Evolutionary conservation across 2,888 invertebrate species (phyloP).

Genomic region (Oxyscelio sp.): DNA sequence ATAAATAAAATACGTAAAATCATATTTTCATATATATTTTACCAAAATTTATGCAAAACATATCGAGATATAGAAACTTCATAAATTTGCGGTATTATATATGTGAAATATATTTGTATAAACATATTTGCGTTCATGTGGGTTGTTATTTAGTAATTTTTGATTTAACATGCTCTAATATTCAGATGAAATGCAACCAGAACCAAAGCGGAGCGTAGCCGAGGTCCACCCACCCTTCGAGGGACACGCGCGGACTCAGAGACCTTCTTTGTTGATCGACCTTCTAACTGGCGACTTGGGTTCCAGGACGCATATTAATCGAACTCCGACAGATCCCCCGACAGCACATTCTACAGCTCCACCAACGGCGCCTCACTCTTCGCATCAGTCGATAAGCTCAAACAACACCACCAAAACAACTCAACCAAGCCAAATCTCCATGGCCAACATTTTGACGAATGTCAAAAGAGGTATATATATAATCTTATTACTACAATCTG

Average conservation of each 20-base stretch:
- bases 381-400: conserved; percentile 83
- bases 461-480: conserved; percentile 61
- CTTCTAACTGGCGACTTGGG: conserved; percentile 90
- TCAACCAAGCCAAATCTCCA: conserved; percentile 79
- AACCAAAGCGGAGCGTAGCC: conserved; percentile 86
- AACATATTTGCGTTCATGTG: too few species aligned
- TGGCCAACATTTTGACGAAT: conserved; percentile 54
- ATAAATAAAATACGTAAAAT: too few species aligned
- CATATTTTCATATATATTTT: too few species aligned
- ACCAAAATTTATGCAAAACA: too few species aligned
- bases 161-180: conserved; percentile 18
- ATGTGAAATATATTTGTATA: too few species aligned
- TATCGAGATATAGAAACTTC: too few species aligned
- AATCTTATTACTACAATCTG: background rate
- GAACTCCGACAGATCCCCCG: conserved; percentile 85
- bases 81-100: too few species aligned
- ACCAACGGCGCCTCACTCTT: conserved; percentile 80
- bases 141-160: too few species aligned
- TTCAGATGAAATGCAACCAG: conserved; percentile 85
- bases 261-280: conserved; percentile 92
- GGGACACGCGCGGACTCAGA: conserved; percentile 89
- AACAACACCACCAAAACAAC: conserved; percentile 82
- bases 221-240: conserved; percentile 85
- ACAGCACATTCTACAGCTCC: conserved; percentile 82
- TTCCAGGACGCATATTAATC: conserved; percentile 84